Conservation (phyloP, 2,113 vertebrate genomes). For the Trachemys scripta region DNA sequence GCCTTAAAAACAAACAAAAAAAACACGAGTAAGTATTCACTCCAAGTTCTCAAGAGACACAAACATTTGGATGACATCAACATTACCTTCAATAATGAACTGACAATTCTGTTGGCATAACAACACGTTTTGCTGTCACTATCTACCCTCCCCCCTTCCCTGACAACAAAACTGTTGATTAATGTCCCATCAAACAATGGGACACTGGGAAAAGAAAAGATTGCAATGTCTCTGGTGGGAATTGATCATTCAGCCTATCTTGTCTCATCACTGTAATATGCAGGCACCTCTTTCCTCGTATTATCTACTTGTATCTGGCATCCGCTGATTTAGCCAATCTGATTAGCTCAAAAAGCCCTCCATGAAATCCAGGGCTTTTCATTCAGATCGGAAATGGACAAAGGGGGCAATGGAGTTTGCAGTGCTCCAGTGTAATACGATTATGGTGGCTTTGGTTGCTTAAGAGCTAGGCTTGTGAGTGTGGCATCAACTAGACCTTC, state of each 20-base stretch:
- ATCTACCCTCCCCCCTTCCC: constrained; percentile 23
- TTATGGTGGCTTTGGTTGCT: not conserved
- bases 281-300: not conserved
- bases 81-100: constrained; percentile 12
- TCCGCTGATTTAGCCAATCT: not conserved
- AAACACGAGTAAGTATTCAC: not conserved
- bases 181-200: not conserved
- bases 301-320: not conserved
- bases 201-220: not conserved
- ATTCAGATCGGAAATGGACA: accelerated
- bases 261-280: not conserved
- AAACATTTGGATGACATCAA: constrained; percentile 43
- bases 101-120: constrained; percentile 53
- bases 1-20: not conserved
- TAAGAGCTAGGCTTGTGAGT: not conserved
- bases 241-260: constrained; percentile 21
- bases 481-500: not conserved
- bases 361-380: not conserved
- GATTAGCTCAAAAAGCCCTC: not conserved
- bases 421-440: not conserved
- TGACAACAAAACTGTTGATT: constrained; percentile 13
- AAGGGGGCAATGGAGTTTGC: not conserved
- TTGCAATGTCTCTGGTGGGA: not conserved
- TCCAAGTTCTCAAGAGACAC: constrained; percentile 9
- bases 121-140: not conserved